Conservation (phyloP, 2,888 invertebrate species). For the Holacanthella duospinosa region DNA sequence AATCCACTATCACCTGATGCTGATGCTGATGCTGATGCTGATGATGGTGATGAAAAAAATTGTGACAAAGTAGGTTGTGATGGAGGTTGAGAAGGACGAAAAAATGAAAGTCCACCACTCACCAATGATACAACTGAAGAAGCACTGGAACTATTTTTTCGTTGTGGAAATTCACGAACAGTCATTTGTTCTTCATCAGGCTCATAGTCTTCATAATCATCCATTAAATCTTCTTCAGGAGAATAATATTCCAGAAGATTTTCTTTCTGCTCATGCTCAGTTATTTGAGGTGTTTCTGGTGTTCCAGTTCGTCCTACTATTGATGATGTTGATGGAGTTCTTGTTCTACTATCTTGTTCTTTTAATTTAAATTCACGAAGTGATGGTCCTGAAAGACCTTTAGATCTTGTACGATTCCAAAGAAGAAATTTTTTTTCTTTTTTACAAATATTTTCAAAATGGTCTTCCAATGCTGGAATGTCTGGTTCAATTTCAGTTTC, state of each 20-base stretch:
- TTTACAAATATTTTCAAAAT: slow-evolving; percentile 71
- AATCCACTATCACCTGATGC: neutral
- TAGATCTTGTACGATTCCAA: slow-evolving; percentile 49
- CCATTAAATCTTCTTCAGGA: slow-evolving; percentile 48
- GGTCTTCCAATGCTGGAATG: slow-evolving; percentile 67
- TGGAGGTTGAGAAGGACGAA: slow-evolving; percentile 14
- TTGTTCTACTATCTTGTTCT: slow-evolving; percentile 42
- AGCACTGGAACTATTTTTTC: slow-evolving; percentile 28
- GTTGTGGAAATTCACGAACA: slow-evolving; percentile 21
- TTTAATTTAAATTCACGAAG: slow-evolving; percentile 27
- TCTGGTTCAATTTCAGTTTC: slow-evolving; percentile 52
- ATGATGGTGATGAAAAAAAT: neutral
- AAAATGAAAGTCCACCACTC: slow-evolving; percentile 24
- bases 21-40: no score
- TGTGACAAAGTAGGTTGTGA: neutral
- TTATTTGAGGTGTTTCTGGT: slow-evolving; percentile 35
- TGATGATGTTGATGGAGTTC: slow-evolving; percentile 53
- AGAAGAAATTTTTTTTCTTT: slow-evolving; percentile 65
- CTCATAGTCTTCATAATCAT: slow-evolving; percentile 41
- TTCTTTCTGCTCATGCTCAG: slow-evolving; percentile 36
- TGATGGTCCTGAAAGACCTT: slow-evolving; percentile 29
- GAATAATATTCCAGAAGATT: slow-evolving; percentile 22
- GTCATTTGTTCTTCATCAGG: slow-evolving; percentile 35
- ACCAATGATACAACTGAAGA: slow-evolving; percentile 30
- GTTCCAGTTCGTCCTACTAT: slow-evolving; percentile 29